phyloP scores from a whole-genome alignment of 2,113 vertebrate genomes.

The Corvus cornix region DNA sequence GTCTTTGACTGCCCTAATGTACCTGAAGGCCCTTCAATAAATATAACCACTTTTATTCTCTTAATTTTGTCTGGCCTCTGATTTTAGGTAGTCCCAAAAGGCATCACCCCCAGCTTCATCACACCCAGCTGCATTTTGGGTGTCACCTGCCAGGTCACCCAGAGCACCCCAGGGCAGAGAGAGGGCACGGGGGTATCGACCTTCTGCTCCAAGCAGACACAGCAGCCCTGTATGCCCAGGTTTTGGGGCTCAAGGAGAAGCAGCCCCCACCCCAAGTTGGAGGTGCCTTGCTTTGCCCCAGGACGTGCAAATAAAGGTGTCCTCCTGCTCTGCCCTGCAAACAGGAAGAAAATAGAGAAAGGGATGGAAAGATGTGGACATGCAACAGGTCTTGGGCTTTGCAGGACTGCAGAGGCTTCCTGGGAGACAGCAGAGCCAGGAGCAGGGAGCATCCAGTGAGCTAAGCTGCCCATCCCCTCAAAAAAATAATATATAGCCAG shows the following conservation, averaged over 20 bases:
- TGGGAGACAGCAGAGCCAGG: not conserved
- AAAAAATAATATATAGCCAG: not conserved
- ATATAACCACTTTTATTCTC: not conserved
- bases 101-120: not conserved
- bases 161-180: accelerated
- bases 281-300: not conserved
- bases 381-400: not conserved
- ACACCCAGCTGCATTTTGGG: not conserved
- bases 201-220: not conserved
- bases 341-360: not conserved
- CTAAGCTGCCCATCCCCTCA: not conserved
- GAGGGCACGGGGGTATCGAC: accelerated
- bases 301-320: not conserved
- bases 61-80: not conserved
- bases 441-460: not conserved
- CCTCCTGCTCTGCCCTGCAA: not conserved
- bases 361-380: accelerated
- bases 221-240: not conserved
- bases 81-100: not conserved
- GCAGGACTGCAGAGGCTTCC: not conserved
- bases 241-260: not conserved
- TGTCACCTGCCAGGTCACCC: not conserved
- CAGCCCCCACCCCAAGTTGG: accelerated
- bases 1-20: not conserved
- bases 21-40: not conserved